A percentile compares a stretch with the other conserved stretches of the same genome.
phyloP scores from a whole-genome alignment of 2,797 vertebrate species.

The Eulemur mongoz region DNA sequence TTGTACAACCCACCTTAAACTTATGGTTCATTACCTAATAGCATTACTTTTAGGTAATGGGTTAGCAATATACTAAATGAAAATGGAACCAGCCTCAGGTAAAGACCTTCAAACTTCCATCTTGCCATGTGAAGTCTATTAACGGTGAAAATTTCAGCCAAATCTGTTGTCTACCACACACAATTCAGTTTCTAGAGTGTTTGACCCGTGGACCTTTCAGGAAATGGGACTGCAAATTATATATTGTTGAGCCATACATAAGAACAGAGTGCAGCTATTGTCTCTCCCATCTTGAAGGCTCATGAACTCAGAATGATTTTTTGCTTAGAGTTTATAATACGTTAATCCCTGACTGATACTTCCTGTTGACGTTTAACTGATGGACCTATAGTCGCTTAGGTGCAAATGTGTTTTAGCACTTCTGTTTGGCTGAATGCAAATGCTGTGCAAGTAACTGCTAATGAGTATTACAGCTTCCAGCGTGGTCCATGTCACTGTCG shows the following conservation, averaged over 20 bases:
- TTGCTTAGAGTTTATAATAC: not conserved
- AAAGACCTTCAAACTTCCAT: conserved; percentile 45
- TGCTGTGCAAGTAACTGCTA: conserved; percentile 63
- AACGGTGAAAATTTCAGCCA: conserved; percentile 43
- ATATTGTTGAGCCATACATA: conserved; percentile 36
- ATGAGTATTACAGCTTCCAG: conserved; percentile 60
- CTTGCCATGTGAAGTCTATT: conserved; percentile 28
- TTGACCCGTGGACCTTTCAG: conserved; percentile 19
- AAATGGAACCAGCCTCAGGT: conserved; percentile 56
- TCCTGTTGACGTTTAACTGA: conserved; percentile 62
- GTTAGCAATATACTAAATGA: conserved; percentile 57
- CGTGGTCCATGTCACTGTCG: not conserved
- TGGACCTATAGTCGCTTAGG: conserved; percentile 17
- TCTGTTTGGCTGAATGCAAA: conserved; percentile 73
- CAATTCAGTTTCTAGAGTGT: conserved; percentile 9
- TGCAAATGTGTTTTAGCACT: conserved; percentile 76
- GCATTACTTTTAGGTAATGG: conserved; percentile 74
- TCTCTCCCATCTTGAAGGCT: conserved; percentile 14
- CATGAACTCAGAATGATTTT: conserved; percentile 29
- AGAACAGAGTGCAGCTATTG: not conserved
- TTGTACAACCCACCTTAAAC: conserved; percentile 73
- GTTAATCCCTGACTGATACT: conserved; percentile 56
- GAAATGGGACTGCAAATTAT: not conserved
- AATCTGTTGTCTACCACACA: not conserved
- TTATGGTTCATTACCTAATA: conserved; percentile 66